A percentile compares a stretch with the other conserved stretches of the same genome.
Evolutionary conservation across 2,797 vertebrate species (phyloP).

Genomic region (Urophycis tenuis): DNA sequence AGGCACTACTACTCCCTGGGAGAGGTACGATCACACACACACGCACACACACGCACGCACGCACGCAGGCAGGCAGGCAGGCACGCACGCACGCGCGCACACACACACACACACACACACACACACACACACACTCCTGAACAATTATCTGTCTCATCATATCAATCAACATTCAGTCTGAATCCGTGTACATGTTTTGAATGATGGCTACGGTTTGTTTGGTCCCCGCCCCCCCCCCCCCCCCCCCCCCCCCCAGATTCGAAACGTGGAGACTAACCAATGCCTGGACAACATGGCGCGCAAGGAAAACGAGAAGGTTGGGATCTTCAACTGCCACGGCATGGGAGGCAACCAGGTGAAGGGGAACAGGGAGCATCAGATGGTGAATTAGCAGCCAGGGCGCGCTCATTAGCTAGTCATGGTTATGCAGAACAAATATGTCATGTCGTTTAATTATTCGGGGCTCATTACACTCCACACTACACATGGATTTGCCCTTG

Average conservation of each 20-base stretch:
- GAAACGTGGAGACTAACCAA: constrained; percentile 98
- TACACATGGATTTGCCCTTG: not conserved
- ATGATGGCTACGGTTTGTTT: too few species aligned
- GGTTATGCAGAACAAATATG: not conserved
- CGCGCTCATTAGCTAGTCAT: not conserved
- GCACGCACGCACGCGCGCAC: not conserved
- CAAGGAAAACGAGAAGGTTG: constrained; percentile 99
- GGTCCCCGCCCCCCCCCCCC: not conserved
- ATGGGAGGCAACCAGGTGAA: constrained; percentile 99
- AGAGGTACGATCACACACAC: constrained; percentile 74
- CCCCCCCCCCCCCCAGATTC: constrained; percentile 71
- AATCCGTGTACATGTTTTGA: not conserved
- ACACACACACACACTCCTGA: not conserved
- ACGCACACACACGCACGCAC: constrained; percentile 20
- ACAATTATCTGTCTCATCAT: not conserved
- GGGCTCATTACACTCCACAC: not conserved
- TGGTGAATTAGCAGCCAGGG: not conserved
- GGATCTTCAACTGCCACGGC: constrained; percentile 99
- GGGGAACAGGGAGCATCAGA: not conserved
- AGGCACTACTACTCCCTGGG: constrained; percentile 96
- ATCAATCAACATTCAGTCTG: not conserved
- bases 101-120: not conserved
- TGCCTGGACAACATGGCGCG: constrained; percentile 99
- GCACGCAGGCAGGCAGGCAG: not conserved
- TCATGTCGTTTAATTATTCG: not conserved